Conservation (phyloP, 2,888 invertebrate genomes). For the Drosophila demipolita region DNA sequence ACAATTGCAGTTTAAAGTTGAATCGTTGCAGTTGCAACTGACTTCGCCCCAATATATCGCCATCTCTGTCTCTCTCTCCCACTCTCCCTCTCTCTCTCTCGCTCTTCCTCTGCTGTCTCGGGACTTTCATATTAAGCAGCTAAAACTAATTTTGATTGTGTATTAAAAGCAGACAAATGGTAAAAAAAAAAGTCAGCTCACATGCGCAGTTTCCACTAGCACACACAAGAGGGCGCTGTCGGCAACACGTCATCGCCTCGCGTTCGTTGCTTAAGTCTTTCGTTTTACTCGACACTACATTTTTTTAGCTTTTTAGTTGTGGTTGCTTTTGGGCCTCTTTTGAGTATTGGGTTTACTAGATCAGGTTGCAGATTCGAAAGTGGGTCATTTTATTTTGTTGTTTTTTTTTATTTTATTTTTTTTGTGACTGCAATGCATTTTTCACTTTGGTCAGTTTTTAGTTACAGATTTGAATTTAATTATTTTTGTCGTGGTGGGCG, state of each 20-base stretch:
- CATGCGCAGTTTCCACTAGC: slow-evolving; percentile 16
- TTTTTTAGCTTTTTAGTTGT: slow-evolving; percentile 50
- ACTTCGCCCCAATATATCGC: slow-evolving; percentile 45
- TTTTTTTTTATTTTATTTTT: neutral
- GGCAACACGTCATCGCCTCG: slow-evolving; percentile 56
- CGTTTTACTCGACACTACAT: slow-evolving; percentile 75
- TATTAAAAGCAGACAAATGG: slow-evolving; percentile 35
- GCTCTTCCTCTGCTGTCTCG: slow-evolving; percentile 43
- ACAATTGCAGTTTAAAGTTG: slow-evolving; percentile 71
- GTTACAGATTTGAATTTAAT: slow-evolving; percentile 60
- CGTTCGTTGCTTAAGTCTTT: slow-evolving; percentile 80
- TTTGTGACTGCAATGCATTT: slow-evolving; percentile 70
- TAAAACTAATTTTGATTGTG: slow-evolving; percentile 66
- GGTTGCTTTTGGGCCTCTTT: slow-evolving; percentile 35
- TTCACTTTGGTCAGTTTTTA: slow-evolving; percentile 39
- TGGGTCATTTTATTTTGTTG: slow-evolving; percentile 73
- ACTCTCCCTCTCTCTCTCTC: neutral
- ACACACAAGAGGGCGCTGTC: slow-evolving; percentile 51
- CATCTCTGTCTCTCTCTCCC: neutral
- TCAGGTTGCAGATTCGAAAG: slow-evolving; percentile 81
- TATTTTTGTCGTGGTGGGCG: slow-evolving; percentile 65
- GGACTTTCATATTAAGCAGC: slow-evolving; percentile 58
- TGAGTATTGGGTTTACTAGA: slow-evolving; percentile 62
- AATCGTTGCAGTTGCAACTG: slow-evolving; percentile 57
- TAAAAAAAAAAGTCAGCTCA: slow-evolving; percentile 30